Base-by-base conservation (phyloP, 2,113 vertebrate genomes). In the Aythya baeri region DNA sequence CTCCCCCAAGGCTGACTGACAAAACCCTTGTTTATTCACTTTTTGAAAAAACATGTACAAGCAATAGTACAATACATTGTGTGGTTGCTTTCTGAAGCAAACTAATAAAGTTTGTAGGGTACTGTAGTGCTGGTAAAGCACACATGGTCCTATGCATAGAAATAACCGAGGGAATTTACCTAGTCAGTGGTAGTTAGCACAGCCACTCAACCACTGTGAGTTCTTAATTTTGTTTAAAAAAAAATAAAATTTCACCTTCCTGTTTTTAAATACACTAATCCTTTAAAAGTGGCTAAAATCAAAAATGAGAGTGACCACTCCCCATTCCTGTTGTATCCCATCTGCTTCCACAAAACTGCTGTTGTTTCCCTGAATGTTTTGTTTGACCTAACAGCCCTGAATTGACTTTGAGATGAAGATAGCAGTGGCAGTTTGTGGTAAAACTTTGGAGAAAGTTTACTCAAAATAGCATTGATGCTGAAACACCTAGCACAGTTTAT, bases 391-490 rank as follows among this genome's bases (percentile, higher is more conserved):
- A 57, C 13, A 3, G 26, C 13, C n/a, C 38, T n/a, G 57, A 31
- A 46, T 2, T 13, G 58, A 81, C 15, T 29, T 59, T 82, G n/a
- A 41, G 49, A 29, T 65, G 0, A 0, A 82, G 41, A 2, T 17
- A 70, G 36, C 31, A 73, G 58, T 54, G 41, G 58, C 34, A 84
- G 46, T 26, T 38, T 49, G 0, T 62, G 61, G 36, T 38, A 65
- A 46, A 89, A 29, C 38, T 29, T 88, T 86, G 34, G 31, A 74
- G 49, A 79, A 78, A 62, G 32, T 17, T 26, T 36, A 22, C 44
- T 63, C 61, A 65, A 89, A 89, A 23, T 18, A 77, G 68, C 36
- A 52, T 27, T 21, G 11, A 17, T 57, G 50, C 44, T 88, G 50
- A 85, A 46, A 88, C 75, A 41, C 46, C 13, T 63, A 41, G 41